phyloP scores from a whole-genome alignment of 2,888 invertebrate species.

The Calameuta filiformis region DNA sequence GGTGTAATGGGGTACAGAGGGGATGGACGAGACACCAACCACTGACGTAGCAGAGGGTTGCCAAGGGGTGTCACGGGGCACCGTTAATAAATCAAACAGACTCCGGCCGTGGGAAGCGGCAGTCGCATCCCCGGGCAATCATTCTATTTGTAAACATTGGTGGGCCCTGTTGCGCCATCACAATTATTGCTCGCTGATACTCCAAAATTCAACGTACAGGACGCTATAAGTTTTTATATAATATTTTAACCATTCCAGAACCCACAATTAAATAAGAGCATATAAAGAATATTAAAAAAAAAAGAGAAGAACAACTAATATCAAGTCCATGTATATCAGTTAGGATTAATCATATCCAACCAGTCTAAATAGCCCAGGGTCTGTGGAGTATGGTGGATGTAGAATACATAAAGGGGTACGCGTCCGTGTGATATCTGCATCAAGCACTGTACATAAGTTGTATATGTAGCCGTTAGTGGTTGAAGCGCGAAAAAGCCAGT shows the following conservation, averaged over 20 bases:
- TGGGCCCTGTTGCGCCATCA: neutral
- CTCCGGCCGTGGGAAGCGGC: slow-evolving; percentile 55
- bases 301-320: neutral
- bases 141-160: slow-evolving; percentile 43
- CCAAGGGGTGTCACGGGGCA: slow-evolving; percentile 34
- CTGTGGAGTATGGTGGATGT: neutral
- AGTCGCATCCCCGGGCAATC: slow-evolving; percentile 48
- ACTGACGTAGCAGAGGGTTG: slow-evolving; percentile 33
- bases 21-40: neutral
- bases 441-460: neutral
- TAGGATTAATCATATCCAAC: neutral
- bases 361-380: neutral
- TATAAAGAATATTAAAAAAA: neutral
- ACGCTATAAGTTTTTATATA: neutral
- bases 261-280: neutral
- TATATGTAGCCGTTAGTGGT: neutral
- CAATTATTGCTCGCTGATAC: neutral
- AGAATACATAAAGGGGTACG: neutral
- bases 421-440: neutral
- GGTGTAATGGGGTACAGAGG: slow-evolving; percentile 29
- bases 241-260: neutral
- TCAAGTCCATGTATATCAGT: neutral
- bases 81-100: slow-evolving; percentile 54
- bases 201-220: neutral
- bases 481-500: neutral